Evolutionary conservation across 2,113 vertebrate species (phyloP).

Genomic region (Theristicus caerulescens): DNA sequence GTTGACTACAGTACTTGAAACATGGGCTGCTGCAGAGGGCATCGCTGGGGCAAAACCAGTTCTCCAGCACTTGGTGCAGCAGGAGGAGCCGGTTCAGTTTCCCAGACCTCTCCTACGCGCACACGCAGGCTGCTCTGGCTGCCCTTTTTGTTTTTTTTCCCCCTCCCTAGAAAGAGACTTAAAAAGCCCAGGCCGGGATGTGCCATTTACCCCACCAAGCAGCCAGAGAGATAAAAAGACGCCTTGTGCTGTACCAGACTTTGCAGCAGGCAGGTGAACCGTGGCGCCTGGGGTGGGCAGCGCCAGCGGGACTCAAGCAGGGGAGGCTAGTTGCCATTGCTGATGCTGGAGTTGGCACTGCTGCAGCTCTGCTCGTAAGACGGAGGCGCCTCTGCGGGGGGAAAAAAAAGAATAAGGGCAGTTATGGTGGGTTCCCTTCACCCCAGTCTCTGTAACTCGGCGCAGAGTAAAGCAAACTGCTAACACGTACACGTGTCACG

Average conservation of each 20-base stretch:
- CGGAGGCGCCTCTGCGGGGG: constrained; percentile 85
- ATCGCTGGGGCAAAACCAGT: background rate
- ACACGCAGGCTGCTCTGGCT: background rate
- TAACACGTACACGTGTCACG: fast-evolving
- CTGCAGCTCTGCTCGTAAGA: constrained; percentile 92
- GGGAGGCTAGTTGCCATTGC: constrained; percentile 71
- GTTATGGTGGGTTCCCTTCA: background rate
- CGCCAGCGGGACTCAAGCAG: background rate
- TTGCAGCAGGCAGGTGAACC: background rate
- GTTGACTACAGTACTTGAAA: constrained; percentile 39
- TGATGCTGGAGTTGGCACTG: constrained; percentile 72
- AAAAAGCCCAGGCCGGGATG: background rate
- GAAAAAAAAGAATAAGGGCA: background rate
- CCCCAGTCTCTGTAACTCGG: background rate
- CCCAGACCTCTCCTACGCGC: background rate
- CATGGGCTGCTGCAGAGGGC: constrained; percentile 2
- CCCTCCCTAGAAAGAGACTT: background rate
- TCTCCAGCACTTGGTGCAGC: background rate
- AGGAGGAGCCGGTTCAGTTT: background rate
- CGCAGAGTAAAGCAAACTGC: background rate
- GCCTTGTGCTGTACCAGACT: constrained; percentile 48
- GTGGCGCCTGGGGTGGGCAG: background rate
- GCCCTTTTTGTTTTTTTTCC: background rate
- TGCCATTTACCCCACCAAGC: background rate
- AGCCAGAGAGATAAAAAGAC: background rate